Percentiles rank a stretch among this genome's conserved stretches.
Conservation (phyloP, 2,888 invertebrate species). For the Hirtodrosophila duncani region DNA sequence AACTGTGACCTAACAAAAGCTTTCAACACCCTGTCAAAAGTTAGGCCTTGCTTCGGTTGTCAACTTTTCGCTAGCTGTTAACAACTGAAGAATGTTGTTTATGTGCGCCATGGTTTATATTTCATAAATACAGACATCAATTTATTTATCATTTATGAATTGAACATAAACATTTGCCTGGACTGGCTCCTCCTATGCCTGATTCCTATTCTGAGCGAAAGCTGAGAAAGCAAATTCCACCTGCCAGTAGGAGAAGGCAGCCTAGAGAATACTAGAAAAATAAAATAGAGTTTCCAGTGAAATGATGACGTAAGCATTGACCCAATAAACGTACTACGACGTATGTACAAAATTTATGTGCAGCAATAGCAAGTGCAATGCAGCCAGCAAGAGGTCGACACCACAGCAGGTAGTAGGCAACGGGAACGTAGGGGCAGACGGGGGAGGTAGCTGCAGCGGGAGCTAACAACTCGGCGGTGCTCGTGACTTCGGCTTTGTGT, state of each 20-base stretch:
- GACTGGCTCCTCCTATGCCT: background rate
- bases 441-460: constrained; percentile 3
- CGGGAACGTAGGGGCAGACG: constrained; percentile 8
- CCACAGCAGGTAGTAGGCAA: background rate
- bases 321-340: constrained; percentile 55
- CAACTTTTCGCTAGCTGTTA: no score
- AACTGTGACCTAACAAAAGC: no score
- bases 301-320: constrained; percentile 69
- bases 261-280: no score
- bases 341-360: constrained; percentile 57
- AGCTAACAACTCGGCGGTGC: constrained; percentile 50
- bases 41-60: no score
- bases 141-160: constrained; percentile 23
- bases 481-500: constrained; percentile 73
- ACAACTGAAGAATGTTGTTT: constrained; percentile 8
- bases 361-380: constrained; percentile 37
- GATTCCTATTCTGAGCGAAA: no score
- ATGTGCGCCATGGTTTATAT: constrained; percentile 12
- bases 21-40: no score
- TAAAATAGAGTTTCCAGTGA: constrained; percentile 57
- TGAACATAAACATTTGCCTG: constrained; percentile 1
- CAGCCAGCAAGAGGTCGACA: constrained; percentile 5
- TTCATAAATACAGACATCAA: background rate
- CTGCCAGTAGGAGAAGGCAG: no score
- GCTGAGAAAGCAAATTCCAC: no score